Evolutionary conservation across 2,797 vertebrate species (phyloP).

Genomic region (Lutjanus argentimaculatus): DNA sequence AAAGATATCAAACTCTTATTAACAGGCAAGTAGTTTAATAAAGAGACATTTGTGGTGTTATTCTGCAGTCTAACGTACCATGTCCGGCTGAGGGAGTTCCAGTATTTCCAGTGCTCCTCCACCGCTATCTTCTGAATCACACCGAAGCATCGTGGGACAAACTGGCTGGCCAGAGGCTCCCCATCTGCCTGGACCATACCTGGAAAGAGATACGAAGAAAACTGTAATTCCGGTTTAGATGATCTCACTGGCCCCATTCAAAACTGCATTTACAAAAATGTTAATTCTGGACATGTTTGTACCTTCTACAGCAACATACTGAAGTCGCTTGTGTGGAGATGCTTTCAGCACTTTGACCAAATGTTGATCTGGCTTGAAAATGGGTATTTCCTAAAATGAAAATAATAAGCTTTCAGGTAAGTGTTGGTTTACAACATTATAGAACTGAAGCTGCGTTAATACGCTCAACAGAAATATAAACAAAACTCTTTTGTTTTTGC

Average conservation of each 20-base stretch:
- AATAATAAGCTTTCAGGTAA: neutral
- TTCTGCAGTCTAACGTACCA: slow-evolving; percentile 67
- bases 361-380: slow-evolving; percentile 82
- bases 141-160: slow-evolving; percentile 79
- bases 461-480: no score
- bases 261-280: neutral
- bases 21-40: neutral
- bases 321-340: slow-evolving; percentile 72
- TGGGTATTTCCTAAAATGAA: slow-evolving; percentile 79
- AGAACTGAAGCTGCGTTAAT: rapidly evolving
- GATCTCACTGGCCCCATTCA: neutral
- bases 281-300: neutral
- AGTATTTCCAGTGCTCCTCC: slow-evolving; percentile 82
- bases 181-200: slow-evolving; percentile 82
- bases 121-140: slow-evolving; percentile 82
- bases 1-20: neutral
- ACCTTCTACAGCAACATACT: slow-evolving; percentile 88
- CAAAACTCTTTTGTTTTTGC: no score
- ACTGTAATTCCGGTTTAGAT: neutral
- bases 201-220: slow-evolving; percentile 41
- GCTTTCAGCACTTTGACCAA: slow-evolving; percentile 77
- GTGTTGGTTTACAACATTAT: no score
- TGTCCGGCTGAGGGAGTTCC: slow-evolving; percentile 70
- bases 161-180: slow-evolving; percentile 82
- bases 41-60: neutral